Conservation (phyloP, 1,140 invertebrate species). For the Chymomyza costata region DNA sequence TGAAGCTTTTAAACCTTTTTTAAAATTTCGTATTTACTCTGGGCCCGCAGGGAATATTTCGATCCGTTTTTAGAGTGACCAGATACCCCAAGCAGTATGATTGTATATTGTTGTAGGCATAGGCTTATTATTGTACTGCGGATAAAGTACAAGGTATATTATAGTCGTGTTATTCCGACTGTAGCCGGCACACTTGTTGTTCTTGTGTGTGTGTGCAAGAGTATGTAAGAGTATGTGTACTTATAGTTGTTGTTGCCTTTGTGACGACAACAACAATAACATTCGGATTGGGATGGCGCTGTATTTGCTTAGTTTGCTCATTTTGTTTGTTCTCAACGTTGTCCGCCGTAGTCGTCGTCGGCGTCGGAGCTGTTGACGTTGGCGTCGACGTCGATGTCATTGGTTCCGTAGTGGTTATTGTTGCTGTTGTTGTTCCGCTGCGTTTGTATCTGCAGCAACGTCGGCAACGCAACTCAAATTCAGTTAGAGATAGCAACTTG, state of each 20-base stretch:
- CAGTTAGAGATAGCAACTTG: slow-evolving; percentile 50
- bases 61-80: too few species aligned
- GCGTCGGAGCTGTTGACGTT: slow-evolving; percentile 4
- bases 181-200: too few species aligned
- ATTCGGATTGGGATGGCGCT: slow-evolving; percentile 29
- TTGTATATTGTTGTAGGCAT: slow-evolving; percentile 35
- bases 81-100: too few species aligned
- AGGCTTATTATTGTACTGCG: too few species aligned
- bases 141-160: too few species aligned
- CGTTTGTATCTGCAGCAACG: slow-evolving; percentile 21
- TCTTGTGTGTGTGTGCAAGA: slow-evolving; percentile 12
- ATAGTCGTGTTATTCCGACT: too few species aligned
- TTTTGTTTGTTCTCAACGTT: slow-evolving; percentile 63
- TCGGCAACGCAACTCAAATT: too few species aligned
- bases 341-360: slow-evolving; percentile 11
- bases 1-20: too few species aligned
- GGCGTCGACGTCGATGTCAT: slow-evolving; percentile 8
- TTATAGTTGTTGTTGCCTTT: slow-evolving; percentile 26
- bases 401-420: slow-evolving; percentile 14
- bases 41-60: too few species aligned
- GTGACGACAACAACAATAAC: slow-evolving; percentile 6
- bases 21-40: too few species aligned
- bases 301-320: slow-evolving; percentile 68
- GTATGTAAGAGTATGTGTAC: slow-evolving; percentile 16
- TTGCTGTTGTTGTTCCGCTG: slow-evolving; percentile 32